Percentiles rank a stretch among this genome's conserved stretches.
These are phyloP conservation scores for Casuarius casuarius DNA, from an alignment of 2,113 vertebrate species.

Conservation along the genomic window DNA sequence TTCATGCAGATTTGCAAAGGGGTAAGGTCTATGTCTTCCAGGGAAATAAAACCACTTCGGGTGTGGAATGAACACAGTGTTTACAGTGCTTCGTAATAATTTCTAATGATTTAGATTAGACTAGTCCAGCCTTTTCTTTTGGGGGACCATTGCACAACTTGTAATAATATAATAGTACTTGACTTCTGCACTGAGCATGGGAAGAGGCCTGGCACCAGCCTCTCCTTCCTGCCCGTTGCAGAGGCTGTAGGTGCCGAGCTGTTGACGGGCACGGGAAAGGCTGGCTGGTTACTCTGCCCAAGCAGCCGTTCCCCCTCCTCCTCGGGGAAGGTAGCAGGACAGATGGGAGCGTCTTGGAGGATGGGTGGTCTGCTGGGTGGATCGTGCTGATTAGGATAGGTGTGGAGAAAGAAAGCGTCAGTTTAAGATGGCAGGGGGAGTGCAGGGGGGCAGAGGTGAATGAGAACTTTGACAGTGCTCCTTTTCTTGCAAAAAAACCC, in stretches of 20 bases:
- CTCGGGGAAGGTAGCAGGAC: not conserved
- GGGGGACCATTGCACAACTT: not conserved
- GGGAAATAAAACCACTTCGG: not conserved
- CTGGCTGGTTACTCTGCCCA: not conserved
- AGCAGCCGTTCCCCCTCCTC: not conserved
- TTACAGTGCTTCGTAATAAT: not conserved
- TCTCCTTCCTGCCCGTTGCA: not conserved
- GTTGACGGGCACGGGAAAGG: not conserved
- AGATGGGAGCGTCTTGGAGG: not conserved
- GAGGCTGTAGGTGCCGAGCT: not conserved
- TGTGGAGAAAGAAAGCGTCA: not conserved
- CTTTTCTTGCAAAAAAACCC: not conserved
- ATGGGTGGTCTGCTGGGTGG: rapidly evolving
- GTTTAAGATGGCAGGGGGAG: not conserved
- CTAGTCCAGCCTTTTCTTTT: not conserved
- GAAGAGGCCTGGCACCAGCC: not conserved
- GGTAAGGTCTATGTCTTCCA: not conserved
- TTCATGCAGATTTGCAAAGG: not conserved
- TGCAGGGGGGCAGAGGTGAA: not conserved
- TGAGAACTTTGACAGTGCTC: not conserved
- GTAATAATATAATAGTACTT: not conserved
- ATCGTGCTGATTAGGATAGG: not conserved
- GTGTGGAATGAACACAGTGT: not conserved
- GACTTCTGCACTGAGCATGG: not conserved
- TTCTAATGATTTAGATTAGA: not conserved